phyloP scores from a whole-genome alignment of 2,797 vertebrate genomes.

The Mormyrus hasselquistii region DNA sequence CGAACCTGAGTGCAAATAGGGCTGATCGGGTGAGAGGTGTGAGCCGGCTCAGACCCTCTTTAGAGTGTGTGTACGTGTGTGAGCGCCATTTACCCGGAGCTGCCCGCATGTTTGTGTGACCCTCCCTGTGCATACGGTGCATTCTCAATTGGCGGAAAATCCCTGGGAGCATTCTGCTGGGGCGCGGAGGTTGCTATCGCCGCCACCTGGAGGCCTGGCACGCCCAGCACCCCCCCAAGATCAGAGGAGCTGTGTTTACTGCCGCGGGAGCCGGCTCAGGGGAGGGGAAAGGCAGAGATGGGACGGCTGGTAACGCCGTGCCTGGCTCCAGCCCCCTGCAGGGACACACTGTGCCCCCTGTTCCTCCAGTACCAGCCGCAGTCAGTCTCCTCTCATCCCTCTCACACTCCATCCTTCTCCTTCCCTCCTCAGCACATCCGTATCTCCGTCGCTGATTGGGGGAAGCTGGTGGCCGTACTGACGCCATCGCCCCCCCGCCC shows the following conservation, averaged over 20 bases:
- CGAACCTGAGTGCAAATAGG: background rate
- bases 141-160: background rate
- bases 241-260: background rate
- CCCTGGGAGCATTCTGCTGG: background rate
- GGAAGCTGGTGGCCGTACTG: background rate
- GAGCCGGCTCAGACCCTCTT: background rate
- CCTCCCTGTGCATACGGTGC: background rate
- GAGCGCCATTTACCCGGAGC: background rate
- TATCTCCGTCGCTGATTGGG: background rate
- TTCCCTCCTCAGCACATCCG: background rate
- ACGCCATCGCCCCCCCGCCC: background rate
- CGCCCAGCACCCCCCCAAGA: background rate
- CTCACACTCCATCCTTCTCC: background rate
- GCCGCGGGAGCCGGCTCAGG: background rate
- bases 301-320: background rate
- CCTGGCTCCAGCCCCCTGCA: background rate
- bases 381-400: constrained; percentile 7
- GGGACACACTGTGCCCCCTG: background rate
- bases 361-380: constrained; percentile 18
- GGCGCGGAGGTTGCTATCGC: background rate
- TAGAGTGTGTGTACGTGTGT: background rate
- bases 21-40: background rate
- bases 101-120: background rate
- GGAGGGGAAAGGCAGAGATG: background rate
- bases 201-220: background rate